phyloP scores from a whole-genome alignment of 1,140 invertebrate genomes.

The Meloidogyne floridensis region DNA sequence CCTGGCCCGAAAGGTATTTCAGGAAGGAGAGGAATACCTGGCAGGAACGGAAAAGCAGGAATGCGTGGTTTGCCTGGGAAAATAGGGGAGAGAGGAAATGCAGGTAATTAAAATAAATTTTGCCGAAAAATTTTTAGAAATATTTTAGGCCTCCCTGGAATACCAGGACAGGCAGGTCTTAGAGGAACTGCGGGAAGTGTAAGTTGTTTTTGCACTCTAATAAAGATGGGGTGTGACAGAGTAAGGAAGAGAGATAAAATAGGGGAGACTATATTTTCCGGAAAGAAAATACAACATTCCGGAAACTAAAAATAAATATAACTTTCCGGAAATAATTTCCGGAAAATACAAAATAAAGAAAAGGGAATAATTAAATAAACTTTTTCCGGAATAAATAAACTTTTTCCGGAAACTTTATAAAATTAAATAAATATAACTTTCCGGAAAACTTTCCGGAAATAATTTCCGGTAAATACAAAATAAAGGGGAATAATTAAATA shows the following conservation, averaged over 20 bases:
- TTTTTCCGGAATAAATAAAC: no score
- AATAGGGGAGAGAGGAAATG: constrained; percentile 3
- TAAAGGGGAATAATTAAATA: no score
- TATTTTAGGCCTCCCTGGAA: constrained; percentile 13
- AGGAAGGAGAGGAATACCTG: constrained; percentile 14
- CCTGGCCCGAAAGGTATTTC: constrained; percentile 13
- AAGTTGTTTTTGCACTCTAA: neutral
- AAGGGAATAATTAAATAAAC: no score
- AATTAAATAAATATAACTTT: neutral
- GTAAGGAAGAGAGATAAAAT: no score
- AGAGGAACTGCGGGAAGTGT: neutral
- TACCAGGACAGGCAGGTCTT: constrained; percentile 21
- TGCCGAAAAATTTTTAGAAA: neutral
- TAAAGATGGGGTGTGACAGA: neutral
- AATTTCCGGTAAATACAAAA: no score
- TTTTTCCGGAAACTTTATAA: neutral
- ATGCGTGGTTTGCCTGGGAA: constrained; percentile 17
- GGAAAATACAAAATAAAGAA: no score
- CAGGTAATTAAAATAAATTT: neutral
- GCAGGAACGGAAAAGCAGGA: constrained; percentile 15
- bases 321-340: no score
- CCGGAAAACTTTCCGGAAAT: neutral
- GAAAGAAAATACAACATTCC: neutral
- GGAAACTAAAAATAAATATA: neutral
- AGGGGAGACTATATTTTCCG: neutral